A percentile compares a stretch with the other conserved stretches of the same genome.
Conservation (phyloP, 2,888 invertebrate genomes). For the Nymphalis c-album region DNA sequence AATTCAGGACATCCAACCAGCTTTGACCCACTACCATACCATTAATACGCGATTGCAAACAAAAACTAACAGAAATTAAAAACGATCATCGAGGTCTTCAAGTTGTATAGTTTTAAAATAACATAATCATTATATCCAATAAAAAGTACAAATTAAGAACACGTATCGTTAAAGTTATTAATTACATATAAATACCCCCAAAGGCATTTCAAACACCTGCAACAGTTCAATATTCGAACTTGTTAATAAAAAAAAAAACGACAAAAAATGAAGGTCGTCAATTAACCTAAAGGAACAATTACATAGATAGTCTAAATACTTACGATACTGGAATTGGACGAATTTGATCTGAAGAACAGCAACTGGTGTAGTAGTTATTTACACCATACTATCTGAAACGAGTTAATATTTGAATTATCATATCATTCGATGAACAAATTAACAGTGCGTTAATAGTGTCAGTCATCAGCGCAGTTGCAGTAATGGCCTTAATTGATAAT, state of each 20-base stretch:
- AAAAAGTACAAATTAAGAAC: too few species aligned
- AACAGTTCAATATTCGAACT: too few species aligned
- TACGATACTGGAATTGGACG: slow-evolving; percentile 35
- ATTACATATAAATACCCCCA: too few species aligned
- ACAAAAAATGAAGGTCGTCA: not conserved
- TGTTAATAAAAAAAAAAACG: too few species aligned
- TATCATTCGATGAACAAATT: slow-evolving; percentile 32
- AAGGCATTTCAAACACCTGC: too few species aligned
- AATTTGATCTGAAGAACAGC: slow-evolving; percentile 39
- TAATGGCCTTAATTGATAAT: slow-evolving; percentile 45
- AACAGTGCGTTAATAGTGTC: slow-evolving; percentile 41
- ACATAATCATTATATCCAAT: not conserved
- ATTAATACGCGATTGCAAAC: slow-evolving; percentile 12
- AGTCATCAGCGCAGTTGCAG: slow-evolving; percentile 44
- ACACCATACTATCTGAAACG: slow-evolving; percentile 66
- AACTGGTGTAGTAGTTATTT: slow-evolving; percentile 45
- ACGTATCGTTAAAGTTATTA: too few species aligned
- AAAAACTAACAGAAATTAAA: not conserved
- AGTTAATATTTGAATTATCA: slow-evolving; percentile 42
- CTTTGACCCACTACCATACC: slow-evolving; percentile 61
- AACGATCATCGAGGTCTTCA: not conserved
- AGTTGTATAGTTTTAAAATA: not conserved
- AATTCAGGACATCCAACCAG: slow-evolving; percentile 68
- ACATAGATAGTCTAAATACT: slow-evolving; percentile 24
- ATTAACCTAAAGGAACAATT: not conserved